Percentiles rank a stretch among this genome's conserved stretches.
Evolutionary conservation across 2,113 vertebrate genomes (phyloP).

Genomic region (Odocoileus hemionus): DNA sequence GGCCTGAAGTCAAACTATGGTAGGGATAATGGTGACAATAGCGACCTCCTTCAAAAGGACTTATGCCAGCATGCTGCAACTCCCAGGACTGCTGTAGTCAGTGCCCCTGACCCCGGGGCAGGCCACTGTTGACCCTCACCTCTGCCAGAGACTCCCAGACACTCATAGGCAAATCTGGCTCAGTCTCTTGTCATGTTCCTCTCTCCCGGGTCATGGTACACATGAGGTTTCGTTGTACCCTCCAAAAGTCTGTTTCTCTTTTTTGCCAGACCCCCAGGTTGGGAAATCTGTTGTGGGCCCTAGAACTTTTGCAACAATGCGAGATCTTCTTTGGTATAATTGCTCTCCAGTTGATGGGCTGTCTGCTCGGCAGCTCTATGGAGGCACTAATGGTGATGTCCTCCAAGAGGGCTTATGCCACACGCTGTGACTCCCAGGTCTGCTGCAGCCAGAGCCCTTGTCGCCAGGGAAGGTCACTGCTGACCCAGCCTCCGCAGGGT

Average conservation of each 20-base stretch:
- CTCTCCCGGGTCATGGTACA: background rate
- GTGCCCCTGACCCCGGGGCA: background rate
- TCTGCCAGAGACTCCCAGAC: background rate
- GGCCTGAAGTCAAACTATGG: background rate
- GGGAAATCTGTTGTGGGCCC: background rate
- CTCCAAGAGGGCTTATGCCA: background rate
- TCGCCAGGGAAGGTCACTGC: background rate
- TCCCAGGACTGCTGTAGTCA: background rate
- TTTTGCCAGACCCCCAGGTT: background rate
- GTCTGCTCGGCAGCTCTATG: rapidly evolving
- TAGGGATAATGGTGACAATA: background rate
- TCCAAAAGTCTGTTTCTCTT: background rate
- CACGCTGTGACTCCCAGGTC: background rate
- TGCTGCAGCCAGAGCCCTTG: background rate
- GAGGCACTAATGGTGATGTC: background rate
- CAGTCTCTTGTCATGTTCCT: background rate
- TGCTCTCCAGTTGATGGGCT: background rate
- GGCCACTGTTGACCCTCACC: background rate
- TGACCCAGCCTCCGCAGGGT: background rate
- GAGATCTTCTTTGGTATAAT: background rate
- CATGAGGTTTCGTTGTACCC: background rate
- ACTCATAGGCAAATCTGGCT: background rate
- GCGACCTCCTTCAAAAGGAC: background rate
- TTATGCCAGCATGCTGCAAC: background rate
- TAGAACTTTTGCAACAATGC: background rate